A percentile compares a stretch with the other conserved stretches of the same genome.
These are phyloP conservation scores for Terebella lapidaria DNA, from an alignment of 2,888 invertebrate species.

Conservation along the genomic window DNA sequence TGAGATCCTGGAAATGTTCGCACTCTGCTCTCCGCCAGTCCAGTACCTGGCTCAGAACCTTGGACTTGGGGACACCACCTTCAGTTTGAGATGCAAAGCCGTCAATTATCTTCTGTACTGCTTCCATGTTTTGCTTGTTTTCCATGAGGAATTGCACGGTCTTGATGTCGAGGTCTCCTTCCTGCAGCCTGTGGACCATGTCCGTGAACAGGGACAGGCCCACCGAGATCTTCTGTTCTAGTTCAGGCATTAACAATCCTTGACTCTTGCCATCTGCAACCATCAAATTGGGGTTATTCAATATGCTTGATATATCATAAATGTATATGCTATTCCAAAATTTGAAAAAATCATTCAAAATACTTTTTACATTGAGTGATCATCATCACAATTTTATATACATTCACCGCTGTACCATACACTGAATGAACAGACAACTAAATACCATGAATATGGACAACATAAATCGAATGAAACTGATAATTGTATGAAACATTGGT, in stretches of 20 bases:
- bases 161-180: not conserved
- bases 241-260: not conserved
- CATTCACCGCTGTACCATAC: too few relatives aligned
- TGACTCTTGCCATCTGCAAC: not conserved
- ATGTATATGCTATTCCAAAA: not conserved
- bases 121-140: not conserved
- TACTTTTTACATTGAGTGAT: too few relatives aligned
- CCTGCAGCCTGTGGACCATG: not conserved
- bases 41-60: not conserved
- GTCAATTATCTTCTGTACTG: not conserved
- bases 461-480: too few relatives aligned
- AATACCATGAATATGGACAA: too few relatives aligned
- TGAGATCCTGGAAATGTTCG: not conserved
- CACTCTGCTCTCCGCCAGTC: not conserved
- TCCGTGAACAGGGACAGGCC: constrained; percentile 1
- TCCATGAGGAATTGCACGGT: not conserved
- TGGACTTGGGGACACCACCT: too few relatives aligned
- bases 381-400: too few relatives aligned
- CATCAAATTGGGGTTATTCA: not conserved
- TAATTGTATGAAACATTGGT: too few relatives aligned
- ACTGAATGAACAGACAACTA: too few relatives aligned
- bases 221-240: too few relatives aligned
- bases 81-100: not conserved
- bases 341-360: too few relatives aligned
- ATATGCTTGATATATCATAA: not conserved